Conservation (phyloP, 2,113 vertebrate species). For the Rattus norvegicus region DNA sequence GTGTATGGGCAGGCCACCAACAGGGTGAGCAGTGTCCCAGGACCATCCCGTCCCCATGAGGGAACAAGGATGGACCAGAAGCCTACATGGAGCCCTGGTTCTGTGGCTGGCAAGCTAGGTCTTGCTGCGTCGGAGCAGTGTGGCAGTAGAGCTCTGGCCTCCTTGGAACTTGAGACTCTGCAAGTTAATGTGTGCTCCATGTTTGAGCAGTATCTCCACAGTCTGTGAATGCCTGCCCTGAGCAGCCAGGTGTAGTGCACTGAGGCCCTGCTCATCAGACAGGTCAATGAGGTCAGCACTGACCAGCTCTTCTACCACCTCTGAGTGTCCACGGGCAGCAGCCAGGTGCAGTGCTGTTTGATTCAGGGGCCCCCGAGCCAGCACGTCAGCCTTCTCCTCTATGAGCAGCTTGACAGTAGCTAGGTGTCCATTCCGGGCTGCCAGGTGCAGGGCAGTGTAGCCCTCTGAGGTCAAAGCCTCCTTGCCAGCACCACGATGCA, state of each 20-base stretch:
- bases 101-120: constrained; percentile 73
- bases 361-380: constrained; percentile 78
- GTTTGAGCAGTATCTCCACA: constrained; percentile 87
- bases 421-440: constrained; percentile 90
- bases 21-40: neutral
- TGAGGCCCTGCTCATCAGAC: constrained; percentile 88
- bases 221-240: constrained; percentile 87
- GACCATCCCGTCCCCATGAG: neutral
- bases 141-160: neutral
- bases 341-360: constrained; percentile 92
- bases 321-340: constrained; percentile 89
- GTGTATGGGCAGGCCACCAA: neutral
- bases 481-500: constrained; percentile 90
- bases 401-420: constrained; percentile 92
- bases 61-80: neutral
- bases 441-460: constrained; percentile 93
- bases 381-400: constrained; percentile 88
- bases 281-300: constrained; percentile 82
- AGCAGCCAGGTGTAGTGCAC: constrained; percentile 89
- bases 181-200: constrained; percentile 79
- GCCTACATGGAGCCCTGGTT: neutral
- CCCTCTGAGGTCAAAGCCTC: constrained; percentile 87
- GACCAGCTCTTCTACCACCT: constrained; percentile 91
- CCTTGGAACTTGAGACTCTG: constrained; percentile 80
- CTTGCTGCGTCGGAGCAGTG: constrained; percentile 78